phyloP scores from a whole-genome alignment of 2,113 vertebrate genomes.

The Neolamprologus falcicula region DNA sequence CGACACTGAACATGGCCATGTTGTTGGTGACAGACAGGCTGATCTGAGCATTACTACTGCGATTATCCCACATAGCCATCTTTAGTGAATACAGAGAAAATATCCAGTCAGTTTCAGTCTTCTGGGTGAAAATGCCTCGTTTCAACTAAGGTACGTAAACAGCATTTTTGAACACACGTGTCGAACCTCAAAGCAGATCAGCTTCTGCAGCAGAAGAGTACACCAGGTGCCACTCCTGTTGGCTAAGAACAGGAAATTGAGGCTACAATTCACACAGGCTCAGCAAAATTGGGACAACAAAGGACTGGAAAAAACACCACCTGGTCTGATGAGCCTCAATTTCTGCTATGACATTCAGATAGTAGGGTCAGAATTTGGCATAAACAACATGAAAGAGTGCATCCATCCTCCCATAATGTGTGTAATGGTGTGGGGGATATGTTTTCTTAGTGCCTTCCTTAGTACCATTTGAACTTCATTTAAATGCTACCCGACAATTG shows the following conservation, averaged over 20 bases:
- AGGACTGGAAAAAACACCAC: not conserved
- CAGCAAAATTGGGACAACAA: not conserved
- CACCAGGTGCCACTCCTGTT: not conserved
- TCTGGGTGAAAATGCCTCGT: not conserved
- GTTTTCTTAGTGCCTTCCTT: not conserved
- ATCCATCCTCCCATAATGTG: not conserved
- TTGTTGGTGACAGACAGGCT: not conserved
- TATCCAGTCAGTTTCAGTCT: not conserved
- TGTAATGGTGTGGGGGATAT: not conserved
- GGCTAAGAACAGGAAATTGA: not conserved
- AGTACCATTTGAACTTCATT: not conserved
- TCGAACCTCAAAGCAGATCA: not conserved
- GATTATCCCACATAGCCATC: not conserved
- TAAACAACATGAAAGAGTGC: not conserved
- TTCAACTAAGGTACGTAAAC: not conserved
- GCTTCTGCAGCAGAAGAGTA: not conserved
- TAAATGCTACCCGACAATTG: not conserved
- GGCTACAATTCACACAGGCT: not conserved
- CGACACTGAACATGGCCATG: accelerated
- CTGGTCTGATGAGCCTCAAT: not conserved
- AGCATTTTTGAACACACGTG: not conserved
- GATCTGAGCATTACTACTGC: not conserved
- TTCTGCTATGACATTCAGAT: not conserved
- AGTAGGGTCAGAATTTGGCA: not conserved
- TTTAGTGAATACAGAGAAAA: not conserved